Evolutionary conservation across 2,113 vertebrate species (phyloP).

Genomic region (Syngnathoides biaculeatus): DNA sequence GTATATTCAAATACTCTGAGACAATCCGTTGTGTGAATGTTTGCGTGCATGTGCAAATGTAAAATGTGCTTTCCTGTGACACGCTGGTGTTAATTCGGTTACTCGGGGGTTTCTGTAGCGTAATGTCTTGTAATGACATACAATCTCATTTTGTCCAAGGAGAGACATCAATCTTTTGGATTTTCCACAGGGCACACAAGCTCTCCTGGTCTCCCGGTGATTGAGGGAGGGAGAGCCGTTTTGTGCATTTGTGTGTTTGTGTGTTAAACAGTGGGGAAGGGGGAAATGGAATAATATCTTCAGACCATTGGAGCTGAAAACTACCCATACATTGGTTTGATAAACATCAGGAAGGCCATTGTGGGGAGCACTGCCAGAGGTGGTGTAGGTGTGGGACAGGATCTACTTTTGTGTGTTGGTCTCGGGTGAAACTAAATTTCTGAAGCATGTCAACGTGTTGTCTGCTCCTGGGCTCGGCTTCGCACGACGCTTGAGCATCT

Average conservation of each 20-base stretch:
- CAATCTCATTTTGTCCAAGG: conserved; percentile 67
- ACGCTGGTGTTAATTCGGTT: conserved; percentile 62
- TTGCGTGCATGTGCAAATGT: conserved; percentile 8
- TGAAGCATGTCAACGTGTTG: not conserved
- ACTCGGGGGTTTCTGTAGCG: conserved; percentile 58
- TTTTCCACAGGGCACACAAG: conserved; percentile 58
- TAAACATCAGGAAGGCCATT: conserved; percentile 67
- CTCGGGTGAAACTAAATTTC: conserved; percentile 23
- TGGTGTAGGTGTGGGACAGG: conserved; percentile 14
- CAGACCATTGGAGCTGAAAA: conserved; percentile 74
- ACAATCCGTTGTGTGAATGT: conserved; percentile 21
- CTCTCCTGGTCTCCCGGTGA: conserved; percentile 38
- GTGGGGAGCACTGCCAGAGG: conserved; percentile 41
- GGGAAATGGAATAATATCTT: conserved; percentile 72
- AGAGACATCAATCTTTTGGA: conserved; percentile 70
- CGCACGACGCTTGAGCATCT: not conserved
- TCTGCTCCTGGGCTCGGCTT: not conserved
- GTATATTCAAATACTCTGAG: conserved; percentile 27
- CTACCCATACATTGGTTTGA: conserved; percentile 71
- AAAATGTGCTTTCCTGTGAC: conserved; percentile 37
- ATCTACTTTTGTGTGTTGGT: conserved; percentile 27
- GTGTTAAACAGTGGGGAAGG: conserved; percentile 60
- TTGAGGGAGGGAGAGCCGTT: conserved; percentile 33
- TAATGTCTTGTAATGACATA: conserved; percentile 66
- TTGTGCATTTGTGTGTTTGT: conserved; percentile 48